Base-by-base conservation (phyloP, 2,797 vertebrate genomes). In the Enteromius treurensis region DNA sequence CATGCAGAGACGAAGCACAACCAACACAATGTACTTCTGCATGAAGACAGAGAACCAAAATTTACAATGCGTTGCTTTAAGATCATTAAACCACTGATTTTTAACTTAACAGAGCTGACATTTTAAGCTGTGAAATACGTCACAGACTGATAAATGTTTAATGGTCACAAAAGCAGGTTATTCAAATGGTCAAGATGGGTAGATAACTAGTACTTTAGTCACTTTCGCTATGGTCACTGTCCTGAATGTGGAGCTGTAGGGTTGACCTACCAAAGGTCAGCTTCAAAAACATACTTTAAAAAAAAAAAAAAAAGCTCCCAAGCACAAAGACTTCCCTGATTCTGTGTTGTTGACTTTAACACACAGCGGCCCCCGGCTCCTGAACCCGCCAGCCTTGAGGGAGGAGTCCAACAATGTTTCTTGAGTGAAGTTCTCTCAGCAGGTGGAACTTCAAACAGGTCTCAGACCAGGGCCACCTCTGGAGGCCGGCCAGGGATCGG, bases 401-500 rank as follows among this genome's bases (percentile, higher is more conserved):
- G 94, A 88, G 88, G 94, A 86, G 93, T 93, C 93, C 95, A 94
- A 94, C 95, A 94, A 94, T 93, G 93, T 95, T 95, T 96, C 94
- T 95, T 58, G 94, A 97, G 95, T 96, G 95, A 97, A 95, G 95
- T 94, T 92, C 91, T 95, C 96, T 88, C 97, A 98, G 97, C 96
- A 98, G 97, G 97, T 97, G 96, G 95, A 95, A 95, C 95, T 96
- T 97, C 95, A 97, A 96, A 96, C 92, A 92, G 94, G 93, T 96
- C 95, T 96, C 95, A 94, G 95, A 94, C 96, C 94, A 96, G 93
- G 93, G 92, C 94, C 93, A 94, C 94, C 95, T 91, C 92, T 94
- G 95, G 83, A 95, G 92, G 92, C 90, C 88, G 90, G 92, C 80
- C 92, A 94, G 94, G 96, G 95, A 96, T 97, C 94, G 94, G 90